A percentile compares a stretch with the other conserved stretches of the same genome.
These are phyloP conservation scores for Saccopteryx leptura DNA, from an alignment of 2,113 vertebrate species.

Conservation along the genomic window DNA sequence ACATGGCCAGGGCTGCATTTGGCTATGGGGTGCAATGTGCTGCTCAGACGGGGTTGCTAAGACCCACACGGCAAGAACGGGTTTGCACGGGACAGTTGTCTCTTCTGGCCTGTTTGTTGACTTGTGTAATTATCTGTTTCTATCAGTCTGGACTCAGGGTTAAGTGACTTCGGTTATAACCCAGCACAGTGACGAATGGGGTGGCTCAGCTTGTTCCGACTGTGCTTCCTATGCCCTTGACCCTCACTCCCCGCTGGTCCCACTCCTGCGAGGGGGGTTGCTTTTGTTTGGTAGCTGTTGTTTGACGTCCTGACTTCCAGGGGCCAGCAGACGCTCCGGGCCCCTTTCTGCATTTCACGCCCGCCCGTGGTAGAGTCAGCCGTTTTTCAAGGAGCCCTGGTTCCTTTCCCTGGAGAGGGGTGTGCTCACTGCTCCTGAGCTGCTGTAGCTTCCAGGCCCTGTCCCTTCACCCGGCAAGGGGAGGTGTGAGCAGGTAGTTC, in stretches of 20 bases:
- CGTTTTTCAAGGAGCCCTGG: not conserved
- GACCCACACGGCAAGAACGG: rapidly evolving
- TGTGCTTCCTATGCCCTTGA: not conserved
- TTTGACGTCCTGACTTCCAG: not conserved
- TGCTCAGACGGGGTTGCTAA: too few species aligned
- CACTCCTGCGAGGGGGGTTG: too few species aligned
- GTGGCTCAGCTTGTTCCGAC: not conserved
- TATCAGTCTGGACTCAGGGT: not conserved
- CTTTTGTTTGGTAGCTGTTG: not conserved
- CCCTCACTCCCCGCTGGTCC: not conserved
- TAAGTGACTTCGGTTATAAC: not conserved
- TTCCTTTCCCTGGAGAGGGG: rapidly evolving
- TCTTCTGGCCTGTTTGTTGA: not conserved
- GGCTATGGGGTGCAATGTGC: not conserved
- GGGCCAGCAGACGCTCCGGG: not conserved
- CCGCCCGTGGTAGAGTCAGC: not conserved
- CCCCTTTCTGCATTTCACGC: not conserved
- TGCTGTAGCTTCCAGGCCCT: not conserved
- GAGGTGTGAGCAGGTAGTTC: not conserved
- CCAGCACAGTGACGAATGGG: not conserved
- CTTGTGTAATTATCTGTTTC: not conserved
- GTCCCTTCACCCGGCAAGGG: not conserved
- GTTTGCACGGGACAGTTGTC: rapidly evolving
- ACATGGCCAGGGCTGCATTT: not conserved
- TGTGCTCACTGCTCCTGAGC: not conserved